Conservation (phyloP, 2,797 vertebrate genomes). For the Geotrypetes seraphini region DNA sequence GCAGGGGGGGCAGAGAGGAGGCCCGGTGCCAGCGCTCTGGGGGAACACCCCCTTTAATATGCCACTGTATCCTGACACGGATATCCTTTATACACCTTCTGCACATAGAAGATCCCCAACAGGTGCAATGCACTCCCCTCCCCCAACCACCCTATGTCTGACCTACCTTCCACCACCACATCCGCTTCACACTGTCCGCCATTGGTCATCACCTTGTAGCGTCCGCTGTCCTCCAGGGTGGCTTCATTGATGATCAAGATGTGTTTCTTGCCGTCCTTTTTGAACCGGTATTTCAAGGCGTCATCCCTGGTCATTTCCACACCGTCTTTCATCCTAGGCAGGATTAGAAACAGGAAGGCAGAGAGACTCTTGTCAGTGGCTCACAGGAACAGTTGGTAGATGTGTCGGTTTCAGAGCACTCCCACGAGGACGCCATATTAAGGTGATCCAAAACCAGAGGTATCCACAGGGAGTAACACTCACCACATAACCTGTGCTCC, state of each 20-base stretch:
- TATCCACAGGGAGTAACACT: background rate
- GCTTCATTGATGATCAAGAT: slow-evolving; percentile 77
- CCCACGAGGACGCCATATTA: too few relatives aligned
- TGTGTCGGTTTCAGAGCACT: too few relatives aligned
- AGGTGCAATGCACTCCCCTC: too few relatives aligned
- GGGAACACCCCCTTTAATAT: too few relatives aligned
- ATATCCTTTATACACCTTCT: too few relatives aligned
- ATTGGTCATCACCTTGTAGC: slow-evolving; percentile 65
- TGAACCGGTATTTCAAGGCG: slow-evolving; percentile 76
- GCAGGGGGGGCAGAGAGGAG: too few relatives aligned
- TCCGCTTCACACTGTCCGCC: slow-evolving; percentile 80
- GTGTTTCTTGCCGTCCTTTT: slow-evolving; percentile 81
- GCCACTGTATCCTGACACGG: too few relatives aligned
- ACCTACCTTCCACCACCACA: slow-evolving; percentile 77
- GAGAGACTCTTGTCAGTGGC: too few relatives aligned
- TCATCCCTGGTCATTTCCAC: slow-evolving; percentile 76
- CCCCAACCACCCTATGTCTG: too few relatives aligned
- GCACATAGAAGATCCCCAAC: too few relatives aligned
- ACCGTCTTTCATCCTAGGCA: slow-evolving; percentile 76
- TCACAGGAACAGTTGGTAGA: background rate
- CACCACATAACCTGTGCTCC: slow-evolving; percentile 81
- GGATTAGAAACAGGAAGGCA: background rate
- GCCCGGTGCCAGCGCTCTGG: too few relatives aligned
- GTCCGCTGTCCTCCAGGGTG: slow-evolving; percentile 63
- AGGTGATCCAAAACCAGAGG: background rate